phyloP scores from a whole-genome alignment of 2,888 invertebrate genomes.

The Dasypolia templi region DNA sequence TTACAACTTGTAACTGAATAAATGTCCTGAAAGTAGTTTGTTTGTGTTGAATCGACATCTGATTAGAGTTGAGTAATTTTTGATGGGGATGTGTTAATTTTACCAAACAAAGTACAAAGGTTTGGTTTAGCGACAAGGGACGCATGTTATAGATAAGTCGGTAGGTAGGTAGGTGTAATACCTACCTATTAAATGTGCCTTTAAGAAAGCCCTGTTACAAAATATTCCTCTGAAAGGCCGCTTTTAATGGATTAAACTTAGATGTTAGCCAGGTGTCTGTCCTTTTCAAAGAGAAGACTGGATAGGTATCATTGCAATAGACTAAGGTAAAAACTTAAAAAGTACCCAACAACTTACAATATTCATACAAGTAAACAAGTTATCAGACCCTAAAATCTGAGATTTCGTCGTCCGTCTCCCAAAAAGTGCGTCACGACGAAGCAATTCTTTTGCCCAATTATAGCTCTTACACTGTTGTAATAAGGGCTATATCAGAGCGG shows the following conservation, averaged over 20 bases:
- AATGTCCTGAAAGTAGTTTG: background rate
- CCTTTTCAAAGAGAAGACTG: background rate
- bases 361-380: constrained; percentile 36
- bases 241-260: background rate
- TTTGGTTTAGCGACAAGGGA: background rate
- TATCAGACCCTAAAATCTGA: constrained; percentile 58
- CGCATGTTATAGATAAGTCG: background rate
- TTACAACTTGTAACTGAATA: background rate
- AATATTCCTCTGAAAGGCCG: background rate
- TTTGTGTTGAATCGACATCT: background rate
- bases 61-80: background rate
- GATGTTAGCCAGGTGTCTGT: too few relatives aligned
- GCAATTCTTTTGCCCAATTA: constrained; percentile 64
- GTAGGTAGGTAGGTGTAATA: background rate
- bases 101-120: background rate
- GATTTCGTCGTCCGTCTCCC: constrained; percentile 66
- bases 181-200: too few relatives aligned
- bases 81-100: background rate
- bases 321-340: background rate
- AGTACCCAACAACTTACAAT: constrained; percentile 9
- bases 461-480: constrained; percentile 65
- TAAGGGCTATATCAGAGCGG: constrained; percentile 63
- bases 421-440: constrained; percentile 68
- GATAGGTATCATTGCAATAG: background rate
- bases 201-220: background rate